Evolutionary conservation across 2,113 vertebrate genomes (phyloP), one percentile per base, ranked within the genome.

Genomic region (Macquaria ambigua): DNA sequence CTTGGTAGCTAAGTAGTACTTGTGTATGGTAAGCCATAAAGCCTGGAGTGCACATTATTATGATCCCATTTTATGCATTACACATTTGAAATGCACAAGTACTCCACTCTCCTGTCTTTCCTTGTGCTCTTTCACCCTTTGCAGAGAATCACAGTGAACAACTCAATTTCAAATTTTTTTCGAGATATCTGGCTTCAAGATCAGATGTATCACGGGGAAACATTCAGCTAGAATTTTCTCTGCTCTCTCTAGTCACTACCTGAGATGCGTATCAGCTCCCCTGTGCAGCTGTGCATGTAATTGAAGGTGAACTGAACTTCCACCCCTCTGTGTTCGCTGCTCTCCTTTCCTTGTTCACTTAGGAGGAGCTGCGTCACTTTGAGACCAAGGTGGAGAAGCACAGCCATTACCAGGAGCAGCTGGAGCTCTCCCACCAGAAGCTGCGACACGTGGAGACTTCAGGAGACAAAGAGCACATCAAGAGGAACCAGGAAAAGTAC

Each of bases 381-480:
- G 98, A 99, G 93, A 97, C 96, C 73, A 98, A 99, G 82, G 97
- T 99, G 31, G 98, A 99, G 85, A 99, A 99, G 88, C 98, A 99
- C 85, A 96, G 95, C 81, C 98, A 99, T 88, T 99, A 98, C 90
- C 97, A 97, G 95, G 97, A 98, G 87, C 98, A 99, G 88, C 95
- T 99, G 83, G 97, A 98, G 79, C 95, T 98, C 23, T 99, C 98
- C 0, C 98, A 99, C n/a, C 94, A 99, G 94, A 99, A 99, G 82
- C 95, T 99, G 87, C 96, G 89, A 77, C 98, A 99, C 0, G 94
- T 98, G 31, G 98, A 98, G 80, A 89, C 94, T 61, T 89, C 95
- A 0, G 98, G 98, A 1, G 98, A 99, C 90, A 61, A 88, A 12
- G 97, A 98, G 58, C 98, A 98, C 87, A 92, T 99, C 67, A 93